Evolutionary conservation across 2,113 vertebrate genomes (phyloP), one percentile per base, ranked within the genome.

Genomic region (Neogale vison): DNA sequence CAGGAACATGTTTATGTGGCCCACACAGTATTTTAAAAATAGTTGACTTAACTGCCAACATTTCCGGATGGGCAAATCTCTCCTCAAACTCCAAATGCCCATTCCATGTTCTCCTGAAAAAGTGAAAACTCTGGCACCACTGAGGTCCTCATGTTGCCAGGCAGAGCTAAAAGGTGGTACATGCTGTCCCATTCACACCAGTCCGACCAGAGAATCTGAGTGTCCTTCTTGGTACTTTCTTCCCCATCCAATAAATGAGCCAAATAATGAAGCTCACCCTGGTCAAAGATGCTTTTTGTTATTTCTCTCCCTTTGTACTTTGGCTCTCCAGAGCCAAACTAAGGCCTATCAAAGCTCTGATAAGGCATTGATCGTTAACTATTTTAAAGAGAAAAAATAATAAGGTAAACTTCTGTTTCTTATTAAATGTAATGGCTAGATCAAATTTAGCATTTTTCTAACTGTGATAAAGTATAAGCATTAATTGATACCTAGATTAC

Each of bases 11-110:
- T 97, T 95, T 91, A 80, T 71, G 79, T 76, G 90, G 74, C 86
- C 89, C 67, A 98, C 92, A 93, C 24, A 85, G 20, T 95, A 93
- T 93, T 96, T 97, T 86, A 65, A 88, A 98, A 97, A 95, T 91
- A 97, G 50, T 65, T 96, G 26, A 42, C 42, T 89, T 83, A 20
- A 31, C 52, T 97, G 96, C 84, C 93, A 91, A 92, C 82, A 63
- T 93, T 96, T 93, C 89, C 55, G 86, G 36, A 93, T 57, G 52
- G 24, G 59, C 57, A 88, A 82, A 89, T 91, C 80, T 92, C n/a
- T 80, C 89, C 69, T 97, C 52, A 45, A 91, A 96, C 79, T 93
- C 42, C 82, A 97, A 90, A 86, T 88, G 72, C 61, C 23, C 42
- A 17, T 81, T 67, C 36, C 34, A 15, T 77, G 29, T 88, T 95